phyloP scores from a whole-genome alignment of 2,888 invertebrate species.

The Acronicta psi region DNA sequence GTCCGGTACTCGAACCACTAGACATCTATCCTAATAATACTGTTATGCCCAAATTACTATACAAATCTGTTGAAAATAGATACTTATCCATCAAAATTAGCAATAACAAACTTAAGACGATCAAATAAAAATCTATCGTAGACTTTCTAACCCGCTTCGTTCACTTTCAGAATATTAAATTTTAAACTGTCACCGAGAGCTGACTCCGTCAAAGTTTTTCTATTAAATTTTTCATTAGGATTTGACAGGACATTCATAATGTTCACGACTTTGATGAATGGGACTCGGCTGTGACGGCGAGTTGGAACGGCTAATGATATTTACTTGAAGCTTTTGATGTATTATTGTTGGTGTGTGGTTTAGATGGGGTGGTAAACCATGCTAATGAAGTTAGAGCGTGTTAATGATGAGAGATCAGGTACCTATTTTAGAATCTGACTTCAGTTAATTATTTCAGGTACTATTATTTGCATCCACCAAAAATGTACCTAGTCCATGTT shows the following conservation, averaged over 20 bases:
- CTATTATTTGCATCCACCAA: not conserved
- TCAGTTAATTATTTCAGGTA: not conserved
- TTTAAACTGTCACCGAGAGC: conserved; percentile 78
- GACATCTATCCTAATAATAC: too few relatives aligned
- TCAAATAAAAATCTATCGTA: conserved; percentile 39
- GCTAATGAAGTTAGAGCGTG: not conserved
- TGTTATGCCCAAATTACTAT: too few relatives aligned
- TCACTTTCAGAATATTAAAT: conserved; percentile 77
- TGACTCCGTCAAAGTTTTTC: conserved; percentile 86
- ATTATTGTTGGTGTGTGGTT: conserved; percentile 23
- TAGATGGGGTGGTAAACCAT: not conserved
- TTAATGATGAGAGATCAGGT: not conserved
- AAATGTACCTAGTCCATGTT: too few relatives aligned
- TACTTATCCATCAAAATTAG: too few relatives aligned
- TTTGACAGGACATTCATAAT: conserved; percentile 86
- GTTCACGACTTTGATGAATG: conserved; percentile 84
- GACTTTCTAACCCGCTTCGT: conserved; percentile 55
- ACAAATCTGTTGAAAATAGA: not conserved
- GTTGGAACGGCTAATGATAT: conserved; percentile 55
- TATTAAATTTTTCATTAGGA: conserved; percentile 86
- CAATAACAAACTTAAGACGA: conserved; percentile 7
- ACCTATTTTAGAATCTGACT: not conserved
- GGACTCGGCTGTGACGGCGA: conserved; percentile 55
- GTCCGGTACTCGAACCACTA: too few relatives aligned
- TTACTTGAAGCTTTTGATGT: conserved; percentile 49